Evolutionary conservation across 30 jellyfish, hydroid and myxozoan species (phyloP), one percentile per base, ranked within the genome.

Genomic region (Aurelia aurita complex sp. Pacific): DNA sequence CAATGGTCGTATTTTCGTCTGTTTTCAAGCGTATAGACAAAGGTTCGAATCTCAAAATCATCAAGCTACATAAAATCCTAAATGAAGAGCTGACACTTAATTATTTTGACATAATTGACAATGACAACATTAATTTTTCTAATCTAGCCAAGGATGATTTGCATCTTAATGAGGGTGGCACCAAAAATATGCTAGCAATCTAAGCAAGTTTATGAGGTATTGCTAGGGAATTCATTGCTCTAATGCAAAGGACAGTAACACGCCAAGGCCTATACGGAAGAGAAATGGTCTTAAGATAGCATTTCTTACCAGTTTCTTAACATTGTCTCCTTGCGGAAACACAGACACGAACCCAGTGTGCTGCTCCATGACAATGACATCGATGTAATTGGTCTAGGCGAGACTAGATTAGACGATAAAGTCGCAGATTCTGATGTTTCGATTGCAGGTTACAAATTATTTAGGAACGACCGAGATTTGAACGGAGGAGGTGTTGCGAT

Each of bases 301-400:
- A 23, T 23, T 23, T 23, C 29, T 23, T 23, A 23, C 29, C 29
- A 23, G 29, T 23, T 23, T 23, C 29, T 23, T 23, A 23, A 67
- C 35, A 67, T 65, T 9, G 83, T 80, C 10, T 66, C 40, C 18
- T 50, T 80, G 29, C 29, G 29, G 29, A 23, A 23, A 23, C 29
- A 23, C 29, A 23, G 29, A 23, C 29, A 23, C 29, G 29, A 23
- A 23, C 29, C 29, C 29, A 23, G 29, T 23, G 29, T 23, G 29
- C 29, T 23, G 29, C 29, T 67, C 15, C 53, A n/a, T 42, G 60
- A 67, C 32, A 80, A 80, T 64, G 74, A 80, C n/a, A 64, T 66
- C 50, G 90, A 80, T 40, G 54, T 80, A 29, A 80, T 65, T 64
- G 90, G 90, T 35, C 63, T 80, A 50, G 8, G 76, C 50, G 76